phyloP scores from a whole-genome alignment of 2,797 vertebrate species.

The Lophura swinhoii region DNA sequence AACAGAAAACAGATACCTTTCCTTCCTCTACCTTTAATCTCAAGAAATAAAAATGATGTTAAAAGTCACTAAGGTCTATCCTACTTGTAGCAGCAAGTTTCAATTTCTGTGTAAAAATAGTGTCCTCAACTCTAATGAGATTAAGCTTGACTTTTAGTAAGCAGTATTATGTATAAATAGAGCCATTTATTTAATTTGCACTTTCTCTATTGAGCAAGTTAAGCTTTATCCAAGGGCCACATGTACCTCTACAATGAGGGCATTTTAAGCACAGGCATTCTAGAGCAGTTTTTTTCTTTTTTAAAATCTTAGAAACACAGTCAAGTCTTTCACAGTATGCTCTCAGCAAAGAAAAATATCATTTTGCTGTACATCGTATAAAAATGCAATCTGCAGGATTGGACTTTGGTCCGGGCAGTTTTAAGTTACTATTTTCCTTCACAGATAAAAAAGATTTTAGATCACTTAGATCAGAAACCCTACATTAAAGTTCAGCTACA shows the following conservation, averaged over 20 bases:
- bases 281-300: not conserved
- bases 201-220: not conserved
- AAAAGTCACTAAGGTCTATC: not conserved
- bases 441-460: not conserved
- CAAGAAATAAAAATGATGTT: not conserved
- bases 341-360: not conserved
- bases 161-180: not conserved
- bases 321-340: not conserved
- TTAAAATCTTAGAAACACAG: not conserved
- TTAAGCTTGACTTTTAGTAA: not conserved
- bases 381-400: not conserved
- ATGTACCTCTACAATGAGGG: not conserved
- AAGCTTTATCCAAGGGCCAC: not conserved
- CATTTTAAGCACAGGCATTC: not conserved
- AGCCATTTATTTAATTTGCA: not conserved
- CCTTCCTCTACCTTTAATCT: not conserved
- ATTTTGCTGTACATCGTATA: not conserved
- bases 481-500: not conserved
- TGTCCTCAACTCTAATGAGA: not conserved
- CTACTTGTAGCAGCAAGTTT: not conserved
- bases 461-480: not conserved
- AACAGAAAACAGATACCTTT: not conserved
- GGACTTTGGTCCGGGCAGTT: not conserved
- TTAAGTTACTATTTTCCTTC: not conserved
- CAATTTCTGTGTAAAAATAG: not conserved